Conservation (phyloP, 2,113 vertebrate species). For the Argyrosomus japonicus region DNA sequence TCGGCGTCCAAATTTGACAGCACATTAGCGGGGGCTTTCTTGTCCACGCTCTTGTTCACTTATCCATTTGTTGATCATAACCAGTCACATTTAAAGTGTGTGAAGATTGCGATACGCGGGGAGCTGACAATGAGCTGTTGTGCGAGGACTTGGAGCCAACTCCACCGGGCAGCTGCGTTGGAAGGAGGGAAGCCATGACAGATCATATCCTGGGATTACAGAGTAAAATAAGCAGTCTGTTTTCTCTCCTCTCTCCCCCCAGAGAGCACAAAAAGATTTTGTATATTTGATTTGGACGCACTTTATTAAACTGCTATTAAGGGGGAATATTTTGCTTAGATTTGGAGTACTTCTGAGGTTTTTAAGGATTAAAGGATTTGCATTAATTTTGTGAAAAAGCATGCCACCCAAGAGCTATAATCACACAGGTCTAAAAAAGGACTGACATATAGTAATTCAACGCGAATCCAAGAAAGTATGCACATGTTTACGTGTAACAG, state of each 20-base stretch:
- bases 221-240: slow-evolving; percentile 77
- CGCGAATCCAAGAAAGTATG: slow-evolving; percentile 24
- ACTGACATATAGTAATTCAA: slow-evolving; percentile 34
- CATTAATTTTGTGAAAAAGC: slow-evolving; percentile 67
- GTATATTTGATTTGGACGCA: slow-evolving; percentile 71
- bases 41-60: slow-evolving; percentile 23
- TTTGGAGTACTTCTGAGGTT: slow-evolving; percentile 57
- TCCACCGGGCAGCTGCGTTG: slow-evolving; percentile 75
- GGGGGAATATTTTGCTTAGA: slow-evolving; percentile 62
- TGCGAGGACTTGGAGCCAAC: slow-evolving; percentile 60
- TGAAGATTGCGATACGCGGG: slow-evolving; percentile 26
- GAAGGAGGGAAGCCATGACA: slow-evolving; percentile 72
- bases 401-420: slow-evolving; percentile 58
- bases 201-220: slow-evolving; percentile 83
- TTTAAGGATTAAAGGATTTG: slow-evolving; percentile 77
- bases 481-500: slow-evolving; percentile 33
- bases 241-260: slow-evolving; percentile 53
- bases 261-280: slow-evolving; percentile 62
- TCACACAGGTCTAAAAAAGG: slow-evolving; percentile 37
- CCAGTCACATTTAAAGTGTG: slow-evolving; percentile 32
- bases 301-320: slow-evolving; percentile 72
- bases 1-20: slow-evolving; percentile 29
- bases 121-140: slow-evolving; percentile 70
- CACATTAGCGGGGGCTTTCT: slow-evolving; percentile 18
- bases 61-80: slow-evolving; percentile 40